Percentiles rank a stretch among this genome's conserved stretches.
Evolutionary conservation across 1,140 invertebrate genomes (phyloP).

Genomic region (Drosophila willistoni): DNA sequence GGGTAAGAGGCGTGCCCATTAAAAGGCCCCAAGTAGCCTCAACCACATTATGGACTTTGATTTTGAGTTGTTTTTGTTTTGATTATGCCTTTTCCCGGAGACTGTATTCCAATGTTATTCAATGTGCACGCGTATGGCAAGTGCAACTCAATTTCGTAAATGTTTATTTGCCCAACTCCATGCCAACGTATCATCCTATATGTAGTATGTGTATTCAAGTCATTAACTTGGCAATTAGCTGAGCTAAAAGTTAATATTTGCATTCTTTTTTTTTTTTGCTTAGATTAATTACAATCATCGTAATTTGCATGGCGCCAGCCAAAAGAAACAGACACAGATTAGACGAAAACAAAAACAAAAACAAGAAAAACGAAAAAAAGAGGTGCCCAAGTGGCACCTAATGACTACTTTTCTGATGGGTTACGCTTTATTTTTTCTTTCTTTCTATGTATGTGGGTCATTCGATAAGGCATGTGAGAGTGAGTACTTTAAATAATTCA

Average conservation of each 20-base stretch:
- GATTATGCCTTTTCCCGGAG: conserved; percentile 7
- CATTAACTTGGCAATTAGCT: conserved; percentile 67
- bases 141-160: neutral
- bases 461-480: conserved; percentile 30
- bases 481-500: conserved; percentile 44
- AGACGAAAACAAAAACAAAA: conserved; percentile 38
- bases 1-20: neutral
- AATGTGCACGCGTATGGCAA: conserved; percentile 30
- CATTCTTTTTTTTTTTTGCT: conserved; percentile 46
- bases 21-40: neutral
- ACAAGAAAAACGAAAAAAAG: too few relatives aligned
- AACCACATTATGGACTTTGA: conserved; percentile 9
- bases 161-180: neutral
- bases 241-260: conserved; percentile 62
- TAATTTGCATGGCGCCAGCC: conserved; percentile 49
- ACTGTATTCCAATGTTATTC: conserved; percentile 11
- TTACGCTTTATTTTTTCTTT: neutral
- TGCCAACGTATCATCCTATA: neutral
- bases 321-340: conserved; percentile 38
- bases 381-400: conserved; percentile 24
- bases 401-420: conserved; percentile 39
- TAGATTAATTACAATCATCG: conserved; percentile 40
- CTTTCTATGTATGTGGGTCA: conserved; percentile 33
- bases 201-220: conserved; percentile 30
- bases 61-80: conserved; percentile 11